Evolutionary conservation across 2,888 invertebrate species (phyloP).

Genomic region (Liopterus haemorrhoidalis): DNA sequence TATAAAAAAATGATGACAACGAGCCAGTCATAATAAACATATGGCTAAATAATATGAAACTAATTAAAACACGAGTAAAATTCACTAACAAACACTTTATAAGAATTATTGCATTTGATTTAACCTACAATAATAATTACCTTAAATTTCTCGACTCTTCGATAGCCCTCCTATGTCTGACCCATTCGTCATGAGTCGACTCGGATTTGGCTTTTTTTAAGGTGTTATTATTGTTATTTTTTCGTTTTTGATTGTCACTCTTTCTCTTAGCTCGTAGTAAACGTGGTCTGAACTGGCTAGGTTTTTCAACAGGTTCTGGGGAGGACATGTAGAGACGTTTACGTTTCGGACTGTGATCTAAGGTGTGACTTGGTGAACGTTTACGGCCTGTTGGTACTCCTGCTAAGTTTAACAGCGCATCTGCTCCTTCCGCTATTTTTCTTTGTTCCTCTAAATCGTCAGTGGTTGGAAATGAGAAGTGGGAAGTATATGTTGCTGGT

Average conservation of each 20-base stretch:
- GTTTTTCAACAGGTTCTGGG: constrained; percentile 22
- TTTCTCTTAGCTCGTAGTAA: constrained; percentile 37
- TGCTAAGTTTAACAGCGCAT: constrained; percentile 70
- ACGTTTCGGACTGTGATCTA: constrained; percentile 12
- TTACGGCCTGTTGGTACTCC: constrained; percentile 46
- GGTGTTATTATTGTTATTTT: constrained; percentile 34
- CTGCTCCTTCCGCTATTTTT: constrained; percentile 72
- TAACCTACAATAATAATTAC: constrained; percentile 23
- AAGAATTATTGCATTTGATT: constrained; percentile 22
- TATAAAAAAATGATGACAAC: too few relatives aligned
- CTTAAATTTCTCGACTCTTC: constrained; percentile 14
- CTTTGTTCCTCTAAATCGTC: constrained; percentile 62
- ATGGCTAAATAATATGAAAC: too few relatives aligned
- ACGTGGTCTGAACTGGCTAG: constrained; percentile 41
- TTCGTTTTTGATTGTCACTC: constrained; percentile 34
- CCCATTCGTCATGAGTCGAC: constrained; percentile 40
- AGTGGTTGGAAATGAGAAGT: constrained; percentile 42
- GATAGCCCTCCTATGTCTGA: constrained; percentile 39
- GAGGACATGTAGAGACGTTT: constrained; percentile 13
- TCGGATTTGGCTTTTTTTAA: constrained; percentile 26
- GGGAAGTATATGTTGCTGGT: too few relatives aligned
- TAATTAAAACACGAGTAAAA: too few relatives aligned
- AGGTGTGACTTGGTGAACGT: constrained; percentile 31
- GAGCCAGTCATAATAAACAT: too few relatives aligned
- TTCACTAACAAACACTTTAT: too few relatives aligned